Evolutionary conservation across 2,113 vertebrate species (phyloP).

Genomic region (Brachyhypopomus gauderio): DNA sequence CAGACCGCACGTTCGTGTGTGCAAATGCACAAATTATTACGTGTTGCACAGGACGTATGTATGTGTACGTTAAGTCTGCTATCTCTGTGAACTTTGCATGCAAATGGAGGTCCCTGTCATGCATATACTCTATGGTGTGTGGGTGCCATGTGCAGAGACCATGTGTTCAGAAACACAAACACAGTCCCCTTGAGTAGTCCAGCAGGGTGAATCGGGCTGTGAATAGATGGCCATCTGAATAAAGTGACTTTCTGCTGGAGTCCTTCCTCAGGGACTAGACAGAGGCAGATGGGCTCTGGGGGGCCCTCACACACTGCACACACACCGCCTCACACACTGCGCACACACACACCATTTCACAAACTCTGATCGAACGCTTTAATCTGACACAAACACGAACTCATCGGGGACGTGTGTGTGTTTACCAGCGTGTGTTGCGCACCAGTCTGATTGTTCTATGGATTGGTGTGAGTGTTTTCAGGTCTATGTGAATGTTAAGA

Average conservation of each 20-base stretch:
- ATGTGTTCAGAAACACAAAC: no score
- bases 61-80: not conserved
- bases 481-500: not conserved
- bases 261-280: not conserved
- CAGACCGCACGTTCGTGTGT: not conserved
- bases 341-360: not conserved
- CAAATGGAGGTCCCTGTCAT: not conserved
- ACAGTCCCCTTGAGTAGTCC: not conserved
- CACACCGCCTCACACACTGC: not conserved
- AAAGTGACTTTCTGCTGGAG: constrained; percentile 9
- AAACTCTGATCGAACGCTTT: not conserved
- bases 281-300: not conserved
- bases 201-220: not conserved
- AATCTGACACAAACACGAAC: not conserved
- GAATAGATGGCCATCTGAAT: not conserved
- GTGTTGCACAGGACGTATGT: not conserved
- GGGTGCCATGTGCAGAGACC: not conserved
- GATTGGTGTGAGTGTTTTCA: not conserved
- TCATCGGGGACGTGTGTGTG: not conserved
- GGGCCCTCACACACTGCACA: not conserved
- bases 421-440: not conserved
- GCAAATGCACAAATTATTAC: not conserved
- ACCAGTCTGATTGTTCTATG: not conserved
- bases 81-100: not conserved
- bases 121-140: not conserved